Conservation (phyloP, 2,888 invertebrate species). For the Troilus luridus region DNA sequence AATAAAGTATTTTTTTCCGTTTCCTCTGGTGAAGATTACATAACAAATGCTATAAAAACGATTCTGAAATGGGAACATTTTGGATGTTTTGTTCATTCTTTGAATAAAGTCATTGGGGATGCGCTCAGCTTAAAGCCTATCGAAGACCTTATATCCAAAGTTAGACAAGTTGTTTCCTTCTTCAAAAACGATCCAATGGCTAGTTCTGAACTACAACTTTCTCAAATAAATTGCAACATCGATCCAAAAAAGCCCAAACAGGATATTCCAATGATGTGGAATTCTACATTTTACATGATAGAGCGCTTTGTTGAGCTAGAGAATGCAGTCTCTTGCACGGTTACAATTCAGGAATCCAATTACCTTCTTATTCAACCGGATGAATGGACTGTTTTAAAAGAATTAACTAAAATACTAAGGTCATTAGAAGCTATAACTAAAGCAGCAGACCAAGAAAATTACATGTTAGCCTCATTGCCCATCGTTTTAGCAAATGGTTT, state of each 20-base stretch:
- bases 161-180: slow-evolving; percentile 4
- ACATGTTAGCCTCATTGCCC: not conserved
- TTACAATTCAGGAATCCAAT: slow-evolving; percentile 59
- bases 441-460: slow-evolving; percentile 19
- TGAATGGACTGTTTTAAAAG: slow-evolving; percentile 53
- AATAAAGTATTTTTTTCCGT: slow-evolving; percentile 67
- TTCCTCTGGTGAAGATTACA: slow-evolving; percentile 64
- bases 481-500: slow-evolving; percentile 45
- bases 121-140: not conserved
- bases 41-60: slow-evolving; percentile 58
- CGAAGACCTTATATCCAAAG: slow-evolving; percentile 8
- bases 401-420: slow-evolving; percentile 47
- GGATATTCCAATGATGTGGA: slow-evolving; percentile 62
- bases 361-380: not conserved
- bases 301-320: slow-evolving; percentile 60
- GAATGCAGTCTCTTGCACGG: slow-evolving; percentile 54
- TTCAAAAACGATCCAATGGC: slow-evolving; percentile 33
- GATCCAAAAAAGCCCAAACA: slow-evolving; percentile 60
- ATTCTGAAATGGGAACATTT: slow-evolving; percentile 65
- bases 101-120: slow-evolving; percentile 51
- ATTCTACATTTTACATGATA: slow-evolving; percentile 63
- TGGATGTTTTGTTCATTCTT: slow-evolving; percentile 61
- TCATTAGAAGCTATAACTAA: slow-evolving; percentile 50
- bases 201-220: slow-evolving; percentile 6
- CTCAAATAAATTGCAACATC: slow-evolving; percentile 53